Evolutionary conservation across 2,113 vertebrate species (phyloP), one percentile per base, ranked within the genome.

Genomic region (Centropus unirufus): DNA sequence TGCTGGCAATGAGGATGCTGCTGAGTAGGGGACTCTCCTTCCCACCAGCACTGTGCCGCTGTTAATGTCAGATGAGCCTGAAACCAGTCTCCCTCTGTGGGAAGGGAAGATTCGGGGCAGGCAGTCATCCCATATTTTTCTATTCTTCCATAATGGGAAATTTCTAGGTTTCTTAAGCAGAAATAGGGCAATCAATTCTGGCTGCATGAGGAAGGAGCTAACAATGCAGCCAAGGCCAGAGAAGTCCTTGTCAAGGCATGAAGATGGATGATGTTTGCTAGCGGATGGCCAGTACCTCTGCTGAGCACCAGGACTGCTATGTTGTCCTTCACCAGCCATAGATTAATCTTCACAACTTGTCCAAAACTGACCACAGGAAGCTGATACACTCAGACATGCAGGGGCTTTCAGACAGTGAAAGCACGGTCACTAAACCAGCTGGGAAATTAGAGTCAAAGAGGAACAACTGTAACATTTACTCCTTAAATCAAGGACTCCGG

Each of bases 111-210:
- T 17, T 26, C 68, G 58, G 70, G 58, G 36, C 14, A 72, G 58
- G 36, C 7, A 29, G 9, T 39, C 1, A 0, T 32, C 16, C 22
- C 0, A 0, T 9, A 13, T 20, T 67, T 21, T 57, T 68, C n/a
- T 82, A 8, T 32, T 78, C 58, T 78, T 92, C 40, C 62, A 47
- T 32, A 51, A 22, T 4, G 10, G 58, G 66, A 54, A 20, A 49
- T 58, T 87, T 78, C 54, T 54, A 72, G 46, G 40, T 46, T 89
- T 57, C 3, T 44, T 49, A 30, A 42, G 58, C 47, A 82, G 47
- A 73, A 84, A 24, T 8, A 36, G 44, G 26, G 30, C 21, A 66
- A 46, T 73, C n/a, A 8, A 13, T 29, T 9, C 11, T 4, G 58
- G 54, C 74, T 83, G 62, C 26, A 18, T 0, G 2, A 63, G 64